Evolutionary conservation across 2,888 invertebrate genomes (phyloP), one percentile per base, ranked within the genome.

Genomic region (Meiosimyza platycephala): DNA sequence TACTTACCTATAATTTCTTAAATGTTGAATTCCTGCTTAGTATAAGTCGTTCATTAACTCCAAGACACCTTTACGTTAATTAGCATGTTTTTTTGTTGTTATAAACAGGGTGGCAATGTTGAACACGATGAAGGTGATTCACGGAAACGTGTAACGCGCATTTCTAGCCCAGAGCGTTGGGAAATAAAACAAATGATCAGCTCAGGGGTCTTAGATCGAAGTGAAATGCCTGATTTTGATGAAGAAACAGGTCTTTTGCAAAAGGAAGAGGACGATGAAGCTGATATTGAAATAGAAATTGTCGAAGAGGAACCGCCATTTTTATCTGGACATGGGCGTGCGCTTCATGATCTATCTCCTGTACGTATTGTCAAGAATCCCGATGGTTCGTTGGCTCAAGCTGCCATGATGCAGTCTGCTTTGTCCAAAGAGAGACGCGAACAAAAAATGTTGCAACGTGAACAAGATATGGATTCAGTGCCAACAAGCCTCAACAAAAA

Each of bases 381-480:
- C 0, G 99, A 99, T 86, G 99, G 99, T 0, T 98, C 98, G 0
- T 88, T 99, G 28, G 99, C 99, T 0, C 99, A 99, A 87, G 98
- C 99, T 0, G 99, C 99, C 0, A 98, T 99, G 96, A 99, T 98
- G 98, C 99, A 99, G 87, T 96, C 95, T 13, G 99, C 99, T 0
- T 86, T 99, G 59, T 95, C 99, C 0, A 99, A 99, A 84, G 99
- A 99, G 85, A 90, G 99, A 68, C 89, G 99, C 60, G 99, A 99
- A 85, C 92, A 95, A 82, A 99, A 99, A 88, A 96, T 97, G 95
- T 88, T 95, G n/a, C 96, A 96, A 80, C 88, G 98, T 40, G 97
- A 98, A 83, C 93, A 95, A 78, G 97, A 98, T 88, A 93, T 95
- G 90, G 96, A 96, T 83, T 92, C 94, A 0, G 87, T 93, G 16